Base-by-base conservation (phyloP, 2,888 invertebrate genomes). In the Neoscelio sp. region DNA sequence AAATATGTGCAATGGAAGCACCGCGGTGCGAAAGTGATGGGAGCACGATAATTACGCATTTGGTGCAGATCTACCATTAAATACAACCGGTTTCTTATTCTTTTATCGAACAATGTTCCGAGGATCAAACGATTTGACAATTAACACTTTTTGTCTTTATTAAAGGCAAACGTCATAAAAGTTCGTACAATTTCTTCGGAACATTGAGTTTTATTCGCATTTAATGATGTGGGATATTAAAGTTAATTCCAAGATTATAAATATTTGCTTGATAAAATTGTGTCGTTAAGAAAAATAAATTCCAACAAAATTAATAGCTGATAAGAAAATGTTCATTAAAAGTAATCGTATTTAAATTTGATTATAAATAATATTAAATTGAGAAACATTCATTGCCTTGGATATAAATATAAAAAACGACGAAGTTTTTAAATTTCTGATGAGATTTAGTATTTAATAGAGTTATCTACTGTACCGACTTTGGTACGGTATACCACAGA, bases 51-150 rank as follows among this genome's bases (percentile, higher is more conserved):
- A 73, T 73, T 73, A 30, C 46, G 52, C 35, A 62, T 54, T 73
- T 64, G 56, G 56, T 7, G 18, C 64, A 33, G 62, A 64, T 62
- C 46, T 33, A 26, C 60, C 42, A 56, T 56, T 46, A 73, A 46
- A 35, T 18, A 40, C 10, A 64, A 71, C 70, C 70, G 70, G 70
- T 73, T 64, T 73, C 64, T 64, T 56, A 73, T 65, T 64, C 64
- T 65, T 71, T 65, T 64, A 64, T 56, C 56, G 35, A 73, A 73
- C 62, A 73, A 73, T 62, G 46, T 64, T 64, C 64, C 7, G 44
- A 10, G 64, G 64, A 62, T 48, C 40, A 30, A 73, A 56, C 64
- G 38, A 73, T 73, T 71, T 60, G 60, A 64, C 56, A 73, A 73
- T 56, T 44, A 52, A 62, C n/a, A 50, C 62, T 74, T 74, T 50